Evolutionary conservation across 2,113 vertebrate species (phyloP).

Genomic region (Cheilinus undulatus): DNA sequence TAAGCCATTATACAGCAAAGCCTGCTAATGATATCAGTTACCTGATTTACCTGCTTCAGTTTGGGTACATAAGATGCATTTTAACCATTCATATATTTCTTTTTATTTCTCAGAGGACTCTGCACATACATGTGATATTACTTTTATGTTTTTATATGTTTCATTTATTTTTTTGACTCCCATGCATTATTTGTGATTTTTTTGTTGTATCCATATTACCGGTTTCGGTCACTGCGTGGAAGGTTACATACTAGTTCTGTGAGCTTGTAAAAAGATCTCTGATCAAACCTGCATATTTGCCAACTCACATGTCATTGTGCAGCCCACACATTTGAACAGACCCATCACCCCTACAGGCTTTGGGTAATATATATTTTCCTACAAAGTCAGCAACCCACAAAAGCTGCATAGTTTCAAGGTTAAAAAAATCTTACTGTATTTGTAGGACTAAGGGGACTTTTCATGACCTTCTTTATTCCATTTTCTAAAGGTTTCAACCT

Average conservation of each 20-base stretch:
- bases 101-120: slow-evolving; percentile 34
- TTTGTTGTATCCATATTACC: slow-evolving; percentile 17
- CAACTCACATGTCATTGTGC: not conserved
- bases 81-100: slow-evolving; percentile 5
- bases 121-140: slow-evolving; percentile 22
- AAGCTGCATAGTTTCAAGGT: slow-evolving; percentile 12
- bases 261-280: not conserved
- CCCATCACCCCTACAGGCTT: not conserved
- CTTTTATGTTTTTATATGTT: slow-evolving; percentile 12
- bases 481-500: slow-evolving; percentile 41
- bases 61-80: slow-evolving; percentile 13
- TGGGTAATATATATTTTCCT: slow-evolving; percentile 21
- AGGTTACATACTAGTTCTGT: not conserved
- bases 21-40: slow-evolving; percentile 44
- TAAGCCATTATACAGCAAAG: slow-evolving; percentile 53
- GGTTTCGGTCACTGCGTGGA: slow-evolving; percentile 4
- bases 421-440: slow-evolving; percentile 14
- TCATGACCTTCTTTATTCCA: slow-evolving; percentile 30
- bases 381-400: slow-evolving; percentile 32
- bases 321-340: slow-evolving; percentile 20
- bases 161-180: slow-evolving; percentile 14
- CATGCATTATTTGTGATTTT: slow-evolving; percentile 15
- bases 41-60: slow-evolving; percentile 27
- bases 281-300: slow-evolving; percentile 8
- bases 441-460: slow-evolving; percentile 40